These are phyloP conservation scores for Damaliscus lunatus DNA, from an alignment of 2,113 vertebrate genomes.

Conservation along the genomic window DNA sequence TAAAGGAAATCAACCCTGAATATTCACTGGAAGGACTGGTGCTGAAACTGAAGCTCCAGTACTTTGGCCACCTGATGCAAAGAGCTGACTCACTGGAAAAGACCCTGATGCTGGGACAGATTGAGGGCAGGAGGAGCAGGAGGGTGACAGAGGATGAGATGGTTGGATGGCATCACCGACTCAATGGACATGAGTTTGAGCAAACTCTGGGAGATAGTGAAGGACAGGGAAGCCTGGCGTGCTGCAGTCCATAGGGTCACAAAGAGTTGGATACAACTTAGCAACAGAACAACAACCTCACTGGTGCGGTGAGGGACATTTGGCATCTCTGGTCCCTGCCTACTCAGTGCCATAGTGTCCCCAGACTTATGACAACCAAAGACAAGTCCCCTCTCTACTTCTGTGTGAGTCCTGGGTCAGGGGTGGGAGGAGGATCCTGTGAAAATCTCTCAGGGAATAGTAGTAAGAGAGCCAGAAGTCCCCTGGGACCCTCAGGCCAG, in stretches of 20 bases:
- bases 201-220: not conserved
- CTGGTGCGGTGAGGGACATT: accelerated
- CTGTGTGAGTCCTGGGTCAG: not conserved
- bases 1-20: not conserved
- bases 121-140: not conserved
- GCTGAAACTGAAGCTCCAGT: not conserved
- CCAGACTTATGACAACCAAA: not conserved
- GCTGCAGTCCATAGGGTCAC: not conserved
- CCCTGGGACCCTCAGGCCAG: not conserved
- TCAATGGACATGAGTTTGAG: not conserved
- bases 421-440: not conserved
- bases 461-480: not conserved
- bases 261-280: not conserved
- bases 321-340: no score
- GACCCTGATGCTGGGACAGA: not conserved
- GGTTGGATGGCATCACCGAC: not conserved
- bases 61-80: not conserved
- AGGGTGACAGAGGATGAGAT: not conserved
- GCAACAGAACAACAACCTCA: not conserved
- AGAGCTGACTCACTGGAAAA: not conserved
- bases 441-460: not conserved
- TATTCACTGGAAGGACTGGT: not conserved
- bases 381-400: not conserved
- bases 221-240: not conserved
- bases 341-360: not conserved